phyloP scores from a whole-genome alignment of 2,113 vertebrate species.

The Elephantulus edwardii region DNA sequence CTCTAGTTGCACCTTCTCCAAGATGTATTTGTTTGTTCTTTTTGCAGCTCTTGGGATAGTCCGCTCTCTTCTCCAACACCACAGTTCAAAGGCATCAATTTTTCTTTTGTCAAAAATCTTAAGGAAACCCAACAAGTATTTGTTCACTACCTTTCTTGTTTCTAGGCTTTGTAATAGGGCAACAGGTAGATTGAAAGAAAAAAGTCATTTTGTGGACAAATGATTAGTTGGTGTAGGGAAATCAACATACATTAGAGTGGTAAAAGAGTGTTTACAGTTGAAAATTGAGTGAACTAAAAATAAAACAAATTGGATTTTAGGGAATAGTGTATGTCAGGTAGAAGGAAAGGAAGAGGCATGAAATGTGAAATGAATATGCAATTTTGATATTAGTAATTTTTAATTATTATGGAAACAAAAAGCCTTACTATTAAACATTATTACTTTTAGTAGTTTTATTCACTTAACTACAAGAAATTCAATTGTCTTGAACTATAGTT shows the following conservation, averaged over 20 bases:
- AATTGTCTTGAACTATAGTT: constrained; percentile 17
- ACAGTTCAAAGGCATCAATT: too few species aligned
- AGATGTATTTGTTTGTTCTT: too few species aligned
- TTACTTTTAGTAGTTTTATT: background rate
- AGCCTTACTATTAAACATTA: background rate
- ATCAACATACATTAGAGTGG: background rate
- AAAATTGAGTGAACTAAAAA: background rate
- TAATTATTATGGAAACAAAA: constrained; percentile 11
- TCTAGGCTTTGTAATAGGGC: background rate
- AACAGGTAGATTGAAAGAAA: background rate
- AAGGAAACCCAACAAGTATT: background rate
- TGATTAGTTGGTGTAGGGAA: background rate
- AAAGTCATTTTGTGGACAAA: background rate
- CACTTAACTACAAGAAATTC: constrained; percentile 26
- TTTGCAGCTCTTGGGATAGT: too few species aligned
- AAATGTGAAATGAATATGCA: background rate
- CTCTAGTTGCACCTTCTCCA: too few species aligned
- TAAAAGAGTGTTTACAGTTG: background rate
- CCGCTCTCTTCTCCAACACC: too few species aligned
- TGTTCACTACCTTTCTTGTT: background rate
- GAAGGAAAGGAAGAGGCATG: background rate
- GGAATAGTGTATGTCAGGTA: background rate
- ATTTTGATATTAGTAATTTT: background rate
- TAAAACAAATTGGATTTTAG: background rate
- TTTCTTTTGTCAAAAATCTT: too few species aligned